Conservation (phyloP, 1,140 invertebrate genomes). For the Drosophila funebris region DNA sequence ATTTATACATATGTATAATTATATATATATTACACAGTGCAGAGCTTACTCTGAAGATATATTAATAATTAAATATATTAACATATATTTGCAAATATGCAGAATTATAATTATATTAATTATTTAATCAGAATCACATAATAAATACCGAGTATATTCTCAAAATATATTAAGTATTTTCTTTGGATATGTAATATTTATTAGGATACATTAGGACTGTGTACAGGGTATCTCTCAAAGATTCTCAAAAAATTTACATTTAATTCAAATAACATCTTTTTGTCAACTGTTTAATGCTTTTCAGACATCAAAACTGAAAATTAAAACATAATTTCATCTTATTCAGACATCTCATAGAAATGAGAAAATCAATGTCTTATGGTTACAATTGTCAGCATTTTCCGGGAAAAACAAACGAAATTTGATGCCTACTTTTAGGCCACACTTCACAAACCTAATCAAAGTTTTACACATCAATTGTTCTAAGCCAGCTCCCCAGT, state of each 20-base stretch:
- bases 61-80: too few species aligned
- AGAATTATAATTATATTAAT: too few species aligned
- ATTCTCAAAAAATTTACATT: too few species aligned
- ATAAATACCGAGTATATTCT: too few species aligned
- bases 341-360: slow-evolving; percentile 8
- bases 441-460: slow-evolving; percentile 58
- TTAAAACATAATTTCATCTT: slow-evolving; percentile 5
- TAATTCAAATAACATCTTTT: slow-evolving; percentile 1
- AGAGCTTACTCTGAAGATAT: too few species aligned
- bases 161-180: too few species aligned
- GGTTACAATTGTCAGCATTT: slow-evolving; percentile 9
- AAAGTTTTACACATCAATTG: slow-evolving; percentile 73
- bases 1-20: too few species aligned
- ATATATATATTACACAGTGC: too few species aligned
- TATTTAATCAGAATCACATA: neutral
- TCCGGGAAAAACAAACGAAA: neutral
- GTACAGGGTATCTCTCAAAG: too few species aligned
- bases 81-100: too few species aligned
- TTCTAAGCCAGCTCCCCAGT: slow-evolving; percentile 35
- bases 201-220: too few species aligned
- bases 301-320: neutral
- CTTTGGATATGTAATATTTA: too few species aligned
- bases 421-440: slow-evolving; percentile 24
- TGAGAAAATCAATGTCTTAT: slow-evolving; percentile 11
- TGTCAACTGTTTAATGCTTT: neutral